These are phyloP conservation scores for Tetragonisca angustula DNA, from an alignment of 2,888 invertebrate genomes.

Conservation along the genomic window DNA sequence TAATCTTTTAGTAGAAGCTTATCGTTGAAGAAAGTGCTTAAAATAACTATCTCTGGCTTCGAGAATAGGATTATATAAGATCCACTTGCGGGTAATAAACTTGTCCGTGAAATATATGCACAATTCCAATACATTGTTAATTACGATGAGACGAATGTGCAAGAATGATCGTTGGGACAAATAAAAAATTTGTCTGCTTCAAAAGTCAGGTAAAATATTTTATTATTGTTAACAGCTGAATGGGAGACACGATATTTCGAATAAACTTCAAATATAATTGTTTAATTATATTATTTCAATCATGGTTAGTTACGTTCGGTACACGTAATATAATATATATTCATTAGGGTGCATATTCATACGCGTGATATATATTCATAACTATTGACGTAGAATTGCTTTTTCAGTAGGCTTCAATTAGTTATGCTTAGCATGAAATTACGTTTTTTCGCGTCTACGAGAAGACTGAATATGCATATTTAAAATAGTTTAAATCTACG, in stretches of 20 bases:
- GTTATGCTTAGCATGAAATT: not conserved
- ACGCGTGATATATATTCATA: not conserved
- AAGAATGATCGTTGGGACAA: not conserved
- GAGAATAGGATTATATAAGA: slow-evolving; percentile 7
- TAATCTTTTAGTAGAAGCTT: slow-evolving; percentile 13
- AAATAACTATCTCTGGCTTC: slow-evolving; percentile 9
- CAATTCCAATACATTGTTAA: not conserved
- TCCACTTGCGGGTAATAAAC: slow-evolving; percentile 14
- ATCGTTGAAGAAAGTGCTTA: not conserved
- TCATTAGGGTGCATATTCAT: too few relatives aligned
- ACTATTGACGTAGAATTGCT: not conserved
- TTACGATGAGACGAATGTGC: not conserved
- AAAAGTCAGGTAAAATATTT: not conserved
- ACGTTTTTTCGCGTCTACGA: not conserved
- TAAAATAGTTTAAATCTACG: not conserved
- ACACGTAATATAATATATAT: too few relatives aligned
- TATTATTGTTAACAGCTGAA: not conserved
- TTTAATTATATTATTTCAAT: not conserved
- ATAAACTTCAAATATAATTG: not conserved
- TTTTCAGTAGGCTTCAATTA: not conserved
- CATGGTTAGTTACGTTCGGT: not conserved
- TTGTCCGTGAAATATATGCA: not conserved
- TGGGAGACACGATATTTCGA: too few relatives aligned
- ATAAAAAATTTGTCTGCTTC: not conserved
- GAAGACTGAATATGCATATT: not conserved